phyloP scores from a whole-genome alignment of 2,888 invertebrate genomes.

The Cryptocephalus primarius region DNA sequence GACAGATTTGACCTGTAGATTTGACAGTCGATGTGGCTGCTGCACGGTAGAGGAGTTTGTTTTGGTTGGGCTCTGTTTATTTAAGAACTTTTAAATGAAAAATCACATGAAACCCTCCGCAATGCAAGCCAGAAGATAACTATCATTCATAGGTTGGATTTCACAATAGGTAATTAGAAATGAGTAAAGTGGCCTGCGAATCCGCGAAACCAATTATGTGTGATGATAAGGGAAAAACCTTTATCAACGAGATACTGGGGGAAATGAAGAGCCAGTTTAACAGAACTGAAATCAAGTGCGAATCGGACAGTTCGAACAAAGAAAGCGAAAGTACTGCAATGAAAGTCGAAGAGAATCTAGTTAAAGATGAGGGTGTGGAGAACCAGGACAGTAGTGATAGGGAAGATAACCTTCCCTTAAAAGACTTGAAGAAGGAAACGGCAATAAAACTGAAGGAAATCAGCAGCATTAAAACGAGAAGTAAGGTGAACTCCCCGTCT shows the following conservation, averaged over 20 bases:
- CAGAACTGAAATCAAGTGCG: slow-evolving; percentile 24
- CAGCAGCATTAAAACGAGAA: not conserved
- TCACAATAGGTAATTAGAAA: too few relatives aligned
- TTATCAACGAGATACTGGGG: slow-evolving; percentile 30
- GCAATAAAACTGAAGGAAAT: not conserved
- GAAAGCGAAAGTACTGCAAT: not conserved
- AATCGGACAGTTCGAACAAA: slow-evolving; percentile 10
- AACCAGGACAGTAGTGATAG: not conserved
- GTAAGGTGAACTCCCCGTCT: not conserved
- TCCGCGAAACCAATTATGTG: slow-evolving; percentile 3
- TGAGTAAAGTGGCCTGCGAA: too few relatives aligned
- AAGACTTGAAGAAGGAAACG: slow-evolving; percentile 6
- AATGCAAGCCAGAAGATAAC: too few relatives aligned
- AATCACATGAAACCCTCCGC: too few relatives aligned
- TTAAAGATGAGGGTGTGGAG: not conserved
- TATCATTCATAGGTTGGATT: too few relatives aligned
- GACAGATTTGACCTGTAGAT: too few relatives aligned
- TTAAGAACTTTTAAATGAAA: too few relatives aligned
- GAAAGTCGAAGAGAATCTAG: not conserved
- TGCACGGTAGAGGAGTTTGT: too few relatives aligned
- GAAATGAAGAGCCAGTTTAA: slow-evolving; percentile 35
- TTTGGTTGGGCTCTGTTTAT: too few relatives aligned
- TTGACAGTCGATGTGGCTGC: too few relatives aligned
- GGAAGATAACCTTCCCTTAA: slow-evolving; percentile 1
- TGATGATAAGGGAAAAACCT: slow-evolving; percentile 11